These are phyloP conservation scores for Ceyx margarethae DNA, from an alignment of 2,113 vertebrate genomes.

Conservation along the genomic window DNA sequence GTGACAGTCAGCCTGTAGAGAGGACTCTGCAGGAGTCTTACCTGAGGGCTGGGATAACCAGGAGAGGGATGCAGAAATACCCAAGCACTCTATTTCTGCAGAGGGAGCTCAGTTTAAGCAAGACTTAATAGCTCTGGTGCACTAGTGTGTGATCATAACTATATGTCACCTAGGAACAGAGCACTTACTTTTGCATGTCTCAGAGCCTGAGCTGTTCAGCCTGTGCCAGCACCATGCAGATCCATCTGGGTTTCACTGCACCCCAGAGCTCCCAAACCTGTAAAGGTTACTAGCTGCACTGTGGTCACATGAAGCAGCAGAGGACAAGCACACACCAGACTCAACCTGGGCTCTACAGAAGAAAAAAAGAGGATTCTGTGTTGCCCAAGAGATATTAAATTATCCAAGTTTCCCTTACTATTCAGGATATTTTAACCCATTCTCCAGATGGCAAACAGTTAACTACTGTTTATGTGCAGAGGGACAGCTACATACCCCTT, in stretches of 20 bases:
- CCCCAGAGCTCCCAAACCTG: neutral
- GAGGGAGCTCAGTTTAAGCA: neutral
- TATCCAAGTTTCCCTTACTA: neutral
- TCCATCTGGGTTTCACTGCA: neutral
- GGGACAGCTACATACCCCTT: neutral
- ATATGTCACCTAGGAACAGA: fast-evolving
- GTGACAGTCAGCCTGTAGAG: neutral
- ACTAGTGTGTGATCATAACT: neutral
- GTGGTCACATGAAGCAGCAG: neutral
- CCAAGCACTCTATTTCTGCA: neutral
- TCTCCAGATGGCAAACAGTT: neutral
- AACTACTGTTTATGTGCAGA: neutral
- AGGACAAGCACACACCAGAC: neutral
- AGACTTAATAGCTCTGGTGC: neutral
- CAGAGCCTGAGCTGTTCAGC: fast-evolving
- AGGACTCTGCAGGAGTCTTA: neutral
- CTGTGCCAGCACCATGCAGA: neutral
- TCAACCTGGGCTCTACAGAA: neutral
- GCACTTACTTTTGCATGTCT: neutral
- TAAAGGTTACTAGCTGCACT: neutral
- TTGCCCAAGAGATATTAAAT: neutral
- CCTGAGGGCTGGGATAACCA: neutral
- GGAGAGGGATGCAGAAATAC: neutral
- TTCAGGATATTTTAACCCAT: neutral
- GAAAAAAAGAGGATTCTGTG: neutral